A percentile compares a stretch with the other conserved stretches of the same genome.
These are phyloP conservation scores for Drosophila birchii DNA, from an alignment of 2,888 invertebrate species.

Conservation along the genomic window DNA sequence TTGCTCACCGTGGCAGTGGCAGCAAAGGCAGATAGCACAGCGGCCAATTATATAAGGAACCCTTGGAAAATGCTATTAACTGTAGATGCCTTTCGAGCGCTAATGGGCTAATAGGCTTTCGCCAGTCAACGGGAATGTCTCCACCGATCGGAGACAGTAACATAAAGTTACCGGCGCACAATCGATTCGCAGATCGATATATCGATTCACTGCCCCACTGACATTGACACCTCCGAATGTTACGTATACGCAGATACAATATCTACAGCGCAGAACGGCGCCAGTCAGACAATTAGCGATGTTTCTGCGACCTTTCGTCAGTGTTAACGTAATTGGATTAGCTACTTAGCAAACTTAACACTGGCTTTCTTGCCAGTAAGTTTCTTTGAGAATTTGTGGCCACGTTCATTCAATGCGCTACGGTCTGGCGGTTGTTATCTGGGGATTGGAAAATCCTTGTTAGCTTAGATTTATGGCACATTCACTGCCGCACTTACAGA, in stretches of 20 bases:
- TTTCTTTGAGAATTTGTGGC: conserved; percentile 46
- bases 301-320: conserved; percentile 65
- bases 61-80: conserved; percentile 39
- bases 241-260: conserved; percentile 32
- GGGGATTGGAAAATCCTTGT: conserved; percentile 36
- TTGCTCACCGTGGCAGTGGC: conserved; percentile 21
- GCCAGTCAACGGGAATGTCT: conserved; percentile 25
- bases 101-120: conserved; percentile 38
- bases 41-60: conserved; percentile 40
- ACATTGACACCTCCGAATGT: conserved; percentile 71
- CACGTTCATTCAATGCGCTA: conserved; percentile 71
- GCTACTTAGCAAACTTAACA: conserved; percentile 25
- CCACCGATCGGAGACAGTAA: conserved; percentile 11
- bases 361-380: conserved; percentile 39
- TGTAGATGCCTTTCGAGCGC: conserved; percentile 18
- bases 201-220: conserved; percentile 50
- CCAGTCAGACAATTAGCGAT: conserved; percentile 51
- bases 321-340: conserved; percentile 69
- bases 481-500: conserved; percentile 66
- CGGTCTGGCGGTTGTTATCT: conserved; percentile 40
- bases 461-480: conserved; percentile 28
- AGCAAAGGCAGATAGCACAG: conserved; percentile 3
- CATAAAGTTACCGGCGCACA: conserved; percentile 15
- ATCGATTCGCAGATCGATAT: conserved; percentile 49
- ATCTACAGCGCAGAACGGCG: conserved; percentile 52